Evolutionary conservation across 1,140 invertebrate species (phyloP), one percentile per base, ranked within the genome.

Genomic region (Ptiloglossa arizonensis): DNA sequence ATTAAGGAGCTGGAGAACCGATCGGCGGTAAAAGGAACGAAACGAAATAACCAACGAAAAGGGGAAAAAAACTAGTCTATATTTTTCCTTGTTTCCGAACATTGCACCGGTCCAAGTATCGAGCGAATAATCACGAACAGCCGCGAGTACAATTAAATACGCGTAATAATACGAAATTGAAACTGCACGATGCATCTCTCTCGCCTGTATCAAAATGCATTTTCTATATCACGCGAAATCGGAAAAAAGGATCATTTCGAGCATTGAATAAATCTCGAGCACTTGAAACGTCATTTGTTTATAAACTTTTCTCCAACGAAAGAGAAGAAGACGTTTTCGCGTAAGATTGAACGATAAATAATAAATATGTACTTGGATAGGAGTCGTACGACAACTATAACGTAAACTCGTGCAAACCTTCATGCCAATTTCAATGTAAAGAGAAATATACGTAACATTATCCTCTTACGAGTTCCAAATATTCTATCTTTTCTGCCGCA

Each of bases 1-100:
- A 86, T 86, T 85, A 86, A 86, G 50, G 82, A 78, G 82, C 54
- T 48, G 59, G 19, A 29, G 52, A 74, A 41, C 63, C 62, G 29
- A 68, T 46, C 50, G 38, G 27, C 44, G 44, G n/a, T 57, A 22
- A 66, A 70, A 46, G n/a, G 56, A 64, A 52, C 19, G 35, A 35
- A 67, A 71, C 19, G 6, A 57, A 22, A 13, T 46, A 50, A 46
- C 15, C 41, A 8, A 24, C 9, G 46, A 22, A 22, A 57, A 46
- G 8, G 13, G 35, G 17, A 57, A 4, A 22, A 5, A 29, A 19
- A 6, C 6, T 1, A 17, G 9, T 70, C 4, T 17, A 27, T 38
- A 52, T 19, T 72, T 72, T 50, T 52, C 13, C 13, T 11, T 15
- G 11, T 8, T 17, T 41, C 29, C 22, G 32, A 27, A 13, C 27